Percentiles rank a stretch among this genome's conserved stretches.
These are phyloP conservation scores for Acanthopagrus latus DNA, from an alignment of 2,797 vertebrate species.

Conservation along the genomic window DNA sequence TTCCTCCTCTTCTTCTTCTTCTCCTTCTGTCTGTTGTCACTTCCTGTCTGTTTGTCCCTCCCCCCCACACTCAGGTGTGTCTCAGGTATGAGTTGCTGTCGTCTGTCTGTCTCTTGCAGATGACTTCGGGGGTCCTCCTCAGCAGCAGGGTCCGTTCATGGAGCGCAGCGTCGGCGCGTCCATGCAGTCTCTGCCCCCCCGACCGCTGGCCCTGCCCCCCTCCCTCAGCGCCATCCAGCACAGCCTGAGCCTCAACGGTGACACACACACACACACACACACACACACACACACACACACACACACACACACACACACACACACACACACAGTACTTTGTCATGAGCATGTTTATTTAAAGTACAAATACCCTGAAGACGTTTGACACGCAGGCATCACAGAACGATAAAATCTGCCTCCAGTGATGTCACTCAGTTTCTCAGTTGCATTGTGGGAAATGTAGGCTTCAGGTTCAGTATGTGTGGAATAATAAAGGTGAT, in stretches of 20 bases:
- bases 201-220: slow-evolving; percentile 85
- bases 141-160: slow-evolving; percentile 86
- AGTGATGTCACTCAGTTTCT: too few relatives aligned
- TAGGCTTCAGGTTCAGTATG: too few relatives aligned
- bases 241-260: slow-evolving; percentile 82
- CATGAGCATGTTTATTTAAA: too few relatives aligned
- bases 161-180: slow-evolving; percentile 88
- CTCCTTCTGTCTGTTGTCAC: neutral
- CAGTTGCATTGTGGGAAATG: too few relatives aligned
- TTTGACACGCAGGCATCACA: too few relatives aligned
- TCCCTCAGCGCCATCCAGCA: slow-evolving; percentile 89
- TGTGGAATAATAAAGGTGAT: too few relatives aligned
- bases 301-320: slow-evolving; percentile 15
- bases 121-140: slow-evolving; percentile 87
- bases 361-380: too few relatives aligned
- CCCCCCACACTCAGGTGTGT: neutral
- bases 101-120: slow-evolving; percentile 73
- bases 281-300: slow-evolving; percentile 21
- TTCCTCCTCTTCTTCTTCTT: slow-evolving; percentile 1
- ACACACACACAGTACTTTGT: neutral
- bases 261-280: slow-evolving; percentile 14
- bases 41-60: neutral
- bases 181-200: slow-evolving; percentile 91
- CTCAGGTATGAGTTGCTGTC: neutral
- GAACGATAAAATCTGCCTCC: too few relatives aligned